Evolutionary conservation across 2,113 vertebrate genomes (phyloP).

Genomic region (Synchiropus splendidus): DNA sequence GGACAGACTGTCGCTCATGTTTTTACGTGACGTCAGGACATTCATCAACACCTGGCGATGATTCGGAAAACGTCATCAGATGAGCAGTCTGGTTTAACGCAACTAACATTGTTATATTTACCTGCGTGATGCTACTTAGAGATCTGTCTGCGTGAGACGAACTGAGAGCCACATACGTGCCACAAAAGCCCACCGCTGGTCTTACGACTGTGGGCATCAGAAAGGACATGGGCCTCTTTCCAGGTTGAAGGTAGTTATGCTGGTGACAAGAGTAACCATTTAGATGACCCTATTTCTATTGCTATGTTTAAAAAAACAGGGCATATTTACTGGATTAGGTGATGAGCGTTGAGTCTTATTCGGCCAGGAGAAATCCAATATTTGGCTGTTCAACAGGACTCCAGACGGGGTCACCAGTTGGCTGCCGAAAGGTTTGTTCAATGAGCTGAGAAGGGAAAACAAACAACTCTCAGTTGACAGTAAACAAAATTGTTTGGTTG

Average conservation of each 20-base stretch:
- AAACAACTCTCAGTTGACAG: neutral
- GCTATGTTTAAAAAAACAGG: neutral
- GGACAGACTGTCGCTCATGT: slow-evolving; percentile 88
- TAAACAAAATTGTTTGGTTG: too few species aligned
- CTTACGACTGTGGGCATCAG: slow-evolving; percentile 85
- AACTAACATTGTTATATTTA: slow-evolving; percentile 27
- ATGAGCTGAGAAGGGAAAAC: slow-evolving; percentile 66
- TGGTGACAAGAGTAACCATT: slow-evolving; percentile 35
- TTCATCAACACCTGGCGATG: slow-evolving; percentile 84
- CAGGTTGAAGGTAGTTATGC: slow-evolving; percentile 76
- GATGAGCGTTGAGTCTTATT: slow-evolving; percentile 74
- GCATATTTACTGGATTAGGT: slow-evolving; percentile 64
- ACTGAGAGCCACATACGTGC: slow-evolving; percentile 84
- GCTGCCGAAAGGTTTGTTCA: slow-evolving; percentile 93
- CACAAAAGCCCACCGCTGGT: slow-evolving; percentile 81
- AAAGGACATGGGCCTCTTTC: slow-evolving; percentile 86
- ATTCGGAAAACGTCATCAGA: slow-evolving; percentile 3
- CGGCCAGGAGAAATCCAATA: slow-evolving; percentile 91
- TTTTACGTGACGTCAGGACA: slow-evolving; percentile 83
- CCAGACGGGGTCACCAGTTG: slow-evolving; percentile 86
- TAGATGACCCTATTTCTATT: too few species aligned
- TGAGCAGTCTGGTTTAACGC: neutral
- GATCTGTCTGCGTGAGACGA: slow-evolving; percentile 80
- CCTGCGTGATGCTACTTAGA: slow-evolving; percentile 87
- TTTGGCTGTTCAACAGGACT: slow-evolving; percentile 93